A percentile compares a stretch with the other conserved stretches of the same genome.
Conservation (phyloP, 2,113 vertebrate genomes). For the Stigmatopora nigra region DNA sequence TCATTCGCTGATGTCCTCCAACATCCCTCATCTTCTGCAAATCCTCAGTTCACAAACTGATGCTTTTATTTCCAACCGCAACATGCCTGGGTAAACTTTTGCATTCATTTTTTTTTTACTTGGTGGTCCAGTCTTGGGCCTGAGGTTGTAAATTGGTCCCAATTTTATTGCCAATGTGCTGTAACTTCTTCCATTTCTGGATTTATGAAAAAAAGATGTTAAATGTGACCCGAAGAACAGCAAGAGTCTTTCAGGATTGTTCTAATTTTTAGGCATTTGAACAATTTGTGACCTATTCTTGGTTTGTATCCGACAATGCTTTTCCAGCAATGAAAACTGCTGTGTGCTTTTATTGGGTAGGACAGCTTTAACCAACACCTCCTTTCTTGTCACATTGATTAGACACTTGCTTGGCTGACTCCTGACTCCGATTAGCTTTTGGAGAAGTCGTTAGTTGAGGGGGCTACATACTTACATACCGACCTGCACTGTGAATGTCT, state of each 20-base stretch:
- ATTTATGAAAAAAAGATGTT: neutral
- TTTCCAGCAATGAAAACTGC: neutral
- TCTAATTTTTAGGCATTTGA: neutral
- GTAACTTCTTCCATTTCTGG: neutral
- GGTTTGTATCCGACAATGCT: neutral
- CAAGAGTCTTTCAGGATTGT: neutral
- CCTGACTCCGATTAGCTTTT: neutral
- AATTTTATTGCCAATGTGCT: too few species aligned
- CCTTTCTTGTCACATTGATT: slow-evolving; percentile 1
- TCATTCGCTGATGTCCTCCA: neutral
- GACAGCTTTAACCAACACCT: slow-evolving; percentile 1
- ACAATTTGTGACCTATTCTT: neutral
- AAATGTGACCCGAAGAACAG: neutral
- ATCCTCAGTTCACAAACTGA: neutral
- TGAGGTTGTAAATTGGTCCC: neutral
- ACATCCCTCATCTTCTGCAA: neutral
- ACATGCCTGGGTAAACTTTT: neutral
- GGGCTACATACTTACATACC: neutral
- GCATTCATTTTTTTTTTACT: neutral
- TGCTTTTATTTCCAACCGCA: neutral
- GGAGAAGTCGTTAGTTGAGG: neutral
- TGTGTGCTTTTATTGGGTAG: neutral
- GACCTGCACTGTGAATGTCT: neutral
- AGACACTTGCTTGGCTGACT: neutral
- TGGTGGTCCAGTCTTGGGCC: neutral